Evolutionary conservation across 1,140 invertebrate genomes (phyloP).

Genomic region (Argopecten irradians): DNA sequence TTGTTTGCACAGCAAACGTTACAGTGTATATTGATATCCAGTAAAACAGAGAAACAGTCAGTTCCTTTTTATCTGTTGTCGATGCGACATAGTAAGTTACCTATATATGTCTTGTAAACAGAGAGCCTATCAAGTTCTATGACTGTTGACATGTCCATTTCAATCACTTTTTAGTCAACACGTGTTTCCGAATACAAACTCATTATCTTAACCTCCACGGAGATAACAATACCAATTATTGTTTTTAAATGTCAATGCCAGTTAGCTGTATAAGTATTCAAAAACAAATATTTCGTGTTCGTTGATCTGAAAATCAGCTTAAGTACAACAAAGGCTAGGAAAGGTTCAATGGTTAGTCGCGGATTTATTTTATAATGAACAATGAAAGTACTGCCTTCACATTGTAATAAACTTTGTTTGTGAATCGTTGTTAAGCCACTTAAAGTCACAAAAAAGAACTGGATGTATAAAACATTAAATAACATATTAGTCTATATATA

Average conservation of each 20-base stretch:
- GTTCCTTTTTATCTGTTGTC: neutral
- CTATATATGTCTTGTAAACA: neutral
- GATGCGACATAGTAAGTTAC: neutral
- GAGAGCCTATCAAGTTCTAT: neutral
- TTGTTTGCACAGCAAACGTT: too few relatives aligned
- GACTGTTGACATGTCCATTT: neutral
- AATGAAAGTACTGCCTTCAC: neutral
- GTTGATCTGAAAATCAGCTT: neutral
- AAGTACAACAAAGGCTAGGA: neutral
- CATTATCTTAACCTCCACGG: neutral
- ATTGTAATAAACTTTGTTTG: neutral
- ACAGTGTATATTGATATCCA: too few relatives aligned
- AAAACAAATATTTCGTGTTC: neutral
- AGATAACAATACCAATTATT: neutral
- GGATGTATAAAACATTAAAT: neutral
- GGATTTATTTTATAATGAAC: neutral
- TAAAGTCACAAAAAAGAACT: neutral
- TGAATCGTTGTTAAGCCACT: neutral
- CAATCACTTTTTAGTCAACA: neutral
- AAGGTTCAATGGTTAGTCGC: neutral
- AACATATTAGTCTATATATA: neutral
- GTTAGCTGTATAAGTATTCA: neutral
- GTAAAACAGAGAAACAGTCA: too few relatives aligned
- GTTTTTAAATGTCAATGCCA: neutral
- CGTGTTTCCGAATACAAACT: neutral